Evolutionary conservation across 1,140 invertebrate species (phyloP), one percentile per base, ranked within the genome.

Genomic region (Cryptotermes secundus): DNA sequence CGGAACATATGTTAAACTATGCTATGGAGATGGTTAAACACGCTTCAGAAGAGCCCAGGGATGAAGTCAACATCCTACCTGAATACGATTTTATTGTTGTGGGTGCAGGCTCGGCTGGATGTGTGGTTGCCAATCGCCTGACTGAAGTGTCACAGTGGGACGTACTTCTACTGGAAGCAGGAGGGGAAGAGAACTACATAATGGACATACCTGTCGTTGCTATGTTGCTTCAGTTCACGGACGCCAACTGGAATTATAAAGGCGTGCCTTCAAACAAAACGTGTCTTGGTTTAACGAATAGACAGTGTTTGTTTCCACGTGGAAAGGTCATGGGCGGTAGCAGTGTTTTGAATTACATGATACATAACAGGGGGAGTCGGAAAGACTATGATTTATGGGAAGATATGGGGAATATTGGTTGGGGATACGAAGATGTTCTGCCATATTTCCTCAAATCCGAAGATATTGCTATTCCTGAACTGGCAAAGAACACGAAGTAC

Each of bases 101-200:
- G 24, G 98, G 98, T 4, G 97, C 95, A 3, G 98, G 98, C 3
- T 97, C 97, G 0, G 96, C 97, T 0, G 97, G 98, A 0, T 96
- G 97, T 0, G 98, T 99, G 9, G 92, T 99, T 1, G 97, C 98
- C 0, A 98, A 94, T 87, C 93, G 98, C 22, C 90, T 99, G 36
- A 95, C 96, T 0, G 98, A 99, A 86, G 89, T 84, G 24, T 35
- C 35, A n/a, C 0, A 84, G 0, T 84, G 72, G 72, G 83, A 84
- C 6, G 84, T 84, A 26, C 80, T 84, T 22, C 80, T 84, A 10
- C 4, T 83, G 42, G 83, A 83, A 49, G 83, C 85, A 26, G 86
- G 86, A 10, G n/a, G 83, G 7, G 86, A 88, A 10, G 91, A 92
- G 86, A 92, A 90, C 83, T 89, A 92, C 3, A 84, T 94, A 24